Conservation (phyloP, 2,113 vertebrate genomes). For the Lepus americanus region DNA sequence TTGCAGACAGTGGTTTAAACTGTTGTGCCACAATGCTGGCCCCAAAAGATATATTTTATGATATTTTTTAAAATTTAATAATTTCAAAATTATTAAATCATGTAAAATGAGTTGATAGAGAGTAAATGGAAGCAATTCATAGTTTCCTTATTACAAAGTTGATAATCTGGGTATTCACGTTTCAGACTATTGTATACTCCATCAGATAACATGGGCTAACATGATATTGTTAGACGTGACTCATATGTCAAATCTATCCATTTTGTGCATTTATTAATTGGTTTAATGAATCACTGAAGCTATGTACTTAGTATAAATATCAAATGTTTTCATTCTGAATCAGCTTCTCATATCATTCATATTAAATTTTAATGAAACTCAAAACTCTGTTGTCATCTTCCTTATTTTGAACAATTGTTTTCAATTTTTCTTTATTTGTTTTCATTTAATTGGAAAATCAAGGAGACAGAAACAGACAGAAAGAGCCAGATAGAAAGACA, state of each 20-base stretch:
- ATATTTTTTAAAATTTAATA: neutral
- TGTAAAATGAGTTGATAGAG: neutral
- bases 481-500: too few species aligned
- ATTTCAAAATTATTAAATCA: neutral
- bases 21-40: too few species aligned
- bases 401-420: neutral
- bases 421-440: too few species aligned
- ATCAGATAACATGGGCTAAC: neutral
- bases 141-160: neutral
- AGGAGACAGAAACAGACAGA: too few species aligned
- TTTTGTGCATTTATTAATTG: neutral
- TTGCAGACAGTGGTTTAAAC: too few species aligned
- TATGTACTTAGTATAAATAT: neutral
- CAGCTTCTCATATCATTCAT: neutral
- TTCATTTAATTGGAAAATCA: too few species aligned
- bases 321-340: neutral
- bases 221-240: neutral
- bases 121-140: neutral
- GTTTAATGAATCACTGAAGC: neutral
- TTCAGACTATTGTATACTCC: neutral
- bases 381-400: neutral
- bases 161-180: neutral
- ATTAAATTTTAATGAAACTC: neutral
- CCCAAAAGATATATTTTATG: too few species aligned
- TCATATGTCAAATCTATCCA: neutral